Base-by-base conservation (phyloP, 1,140 invertebrate species). In the Tribolium castaneum region DNA sequence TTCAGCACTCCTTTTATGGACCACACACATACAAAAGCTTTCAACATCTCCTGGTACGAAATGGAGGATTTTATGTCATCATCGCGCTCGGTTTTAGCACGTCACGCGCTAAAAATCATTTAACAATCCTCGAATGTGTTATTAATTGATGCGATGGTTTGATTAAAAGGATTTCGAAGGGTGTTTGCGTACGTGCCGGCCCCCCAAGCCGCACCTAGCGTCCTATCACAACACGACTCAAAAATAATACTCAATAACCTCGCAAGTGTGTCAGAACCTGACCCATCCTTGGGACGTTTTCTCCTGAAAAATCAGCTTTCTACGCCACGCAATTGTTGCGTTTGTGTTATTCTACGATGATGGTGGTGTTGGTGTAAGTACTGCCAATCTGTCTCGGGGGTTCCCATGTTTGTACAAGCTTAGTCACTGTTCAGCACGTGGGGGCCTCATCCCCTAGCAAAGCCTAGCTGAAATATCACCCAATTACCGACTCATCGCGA, bases 401-500 rank as follows among this genome's bases (percentile, higher is more conserved):
- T 73, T 19, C 19, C 16, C 19, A 54, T 79, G 73, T 79, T 79
- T 75, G 56, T 52, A 62, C 13, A 76, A 79, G 75, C 78, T 77
- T 79, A 76, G 78, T 79, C 75, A 79, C 74, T 49, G 74, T 54
- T 49, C 71, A 51, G 49, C 71, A 78, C 70, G 62, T 70, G 70
- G 73, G 71, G 78, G 73, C 39, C 70, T 59, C 71, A 73, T 73
- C 71, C 71, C 71, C 50, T 45, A 22, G 35, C n/a, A 50, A 30
- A 56, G 13, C 19, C 6, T 73, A 59, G 54, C 16, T 77, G 54
- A 74, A 80, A 80, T 80, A 77, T 77, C 70, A 80, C 66, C 78
- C 78, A 80, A 80, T 80, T 77, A 77, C 54, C 75, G 71, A 74
- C 76, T 80, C 78, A 80, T 80, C 78, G 50, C 56, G 39, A 49